A percentile compares a stretch with the other conserved stretches of the same genome.
Evolutionary conservation across 1,140 invertebrate genomes (phyloP).

Genomic region (Nylanderia fulva): DNA sequence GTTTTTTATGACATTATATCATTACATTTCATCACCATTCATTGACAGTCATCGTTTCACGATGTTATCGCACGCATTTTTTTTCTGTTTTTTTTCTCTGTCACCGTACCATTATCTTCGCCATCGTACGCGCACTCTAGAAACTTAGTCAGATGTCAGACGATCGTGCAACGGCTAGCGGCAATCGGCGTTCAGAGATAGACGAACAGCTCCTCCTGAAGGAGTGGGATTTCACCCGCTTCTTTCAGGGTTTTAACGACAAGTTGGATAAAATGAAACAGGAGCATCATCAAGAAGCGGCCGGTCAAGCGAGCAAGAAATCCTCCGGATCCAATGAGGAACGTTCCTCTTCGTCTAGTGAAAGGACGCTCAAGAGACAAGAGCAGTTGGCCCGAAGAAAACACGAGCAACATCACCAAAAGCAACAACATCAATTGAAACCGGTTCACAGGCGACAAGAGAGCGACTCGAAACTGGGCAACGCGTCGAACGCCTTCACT

Average conservation of each 20-base stretch:
- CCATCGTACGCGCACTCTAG: constrained; percentile 79
- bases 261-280: constrained; percentile 83
- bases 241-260: constrained; percentile 89
- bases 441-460: constrained; percentile 87
- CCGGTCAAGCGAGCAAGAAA: constrained; percentile 63
- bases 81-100: constrained; percentile 80
- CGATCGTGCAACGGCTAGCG: constrained; percentile 77
- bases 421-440: constrained; percentile 82
- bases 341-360: constrained; percentile 72
- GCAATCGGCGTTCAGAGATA: constrained; percentile 86
- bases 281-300: constrained; percentile 70
- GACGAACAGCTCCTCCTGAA: constrained; percentile 91
- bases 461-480: constrained; percentile 89
- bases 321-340: constrained; percentile 69
- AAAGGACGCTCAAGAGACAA: constrained; percentile 78
- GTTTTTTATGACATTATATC: constrained; percentile 38
- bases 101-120: constrained; percentile 80
- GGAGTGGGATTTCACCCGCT: constrained; percentile 94
- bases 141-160: constrained; percentile 82
- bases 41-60: constrained; percentile 69
- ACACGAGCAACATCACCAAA: constrained; percentile 73
- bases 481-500: constrained; percentile 87
- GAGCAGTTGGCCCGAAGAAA: constrained; percentile 76
- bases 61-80: constrained; percentile 78
- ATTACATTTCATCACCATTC: constrained; percentile 63